Evolutionary conservation across 1,140 invertebrate species (phyloP).

Genomic region (Mercenaria mercenaria): DNA sequence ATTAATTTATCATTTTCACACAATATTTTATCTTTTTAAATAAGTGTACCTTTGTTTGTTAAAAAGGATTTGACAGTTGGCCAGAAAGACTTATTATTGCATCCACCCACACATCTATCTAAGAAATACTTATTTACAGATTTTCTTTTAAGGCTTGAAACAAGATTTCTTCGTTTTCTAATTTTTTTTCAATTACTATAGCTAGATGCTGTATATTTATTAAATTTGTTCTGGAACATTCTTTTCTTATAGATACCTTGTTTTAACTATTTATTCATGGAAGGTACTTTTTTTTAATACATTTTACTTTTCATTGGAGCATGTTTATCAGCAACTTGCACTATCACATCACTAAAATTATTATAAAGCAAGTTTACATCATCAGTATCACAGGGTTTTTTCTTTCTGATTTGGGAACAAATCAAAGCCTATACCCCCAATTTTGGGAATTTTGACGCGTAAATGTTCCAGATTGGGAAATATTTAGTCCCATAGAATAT

Average conservation of each 20-base stretch:
- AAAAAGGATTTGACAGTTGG: constrained; percentile 69
- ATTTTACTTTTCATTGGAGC: constrained; percentile 44
- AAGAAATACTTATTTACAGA: too few species aligned
- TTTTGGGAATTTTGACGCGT: neutral
- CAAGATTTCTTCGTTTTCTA: constrained; percentile 22
- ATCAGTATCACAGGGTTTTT: neutral
- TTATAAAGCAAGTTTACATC: constrained; percentile 1
- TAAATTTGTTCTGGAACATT: neutral
- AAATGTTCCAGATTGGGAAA: too few species aligned
- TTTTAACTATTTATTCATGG: constrained; percentile 59
- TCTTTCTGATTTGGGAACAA: too few species aligned
- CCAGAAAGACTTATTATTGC: constrained; percentile 66
- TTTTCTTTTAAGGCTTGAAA: constrained; percentile 4
- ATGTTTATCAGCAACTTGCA: constrained; percentile 21
- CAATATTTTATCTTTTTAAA: constrained; percentile 44
- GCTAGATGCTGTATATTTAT: neutral
- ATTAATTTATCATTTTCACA: constrained; percentile 51
- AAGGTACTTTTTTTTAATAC: constrained; percentile 13
- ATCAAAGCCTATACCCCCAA: neutral
- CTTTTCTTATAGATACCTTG: constrained; percentile 44
- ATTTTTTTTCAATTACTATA: constrained; percentile 48
- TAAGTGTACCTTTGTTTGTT: constrained; percentile 61
- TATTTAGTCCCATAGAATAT: too few species aligned
- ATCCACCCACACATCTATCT: too few species aligned
- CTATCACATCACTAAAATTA: neutral